phyloP scores from a whole-genome alignment of 2,888 invertebrate species.

The Drosophila fulvimacula region DNA sequence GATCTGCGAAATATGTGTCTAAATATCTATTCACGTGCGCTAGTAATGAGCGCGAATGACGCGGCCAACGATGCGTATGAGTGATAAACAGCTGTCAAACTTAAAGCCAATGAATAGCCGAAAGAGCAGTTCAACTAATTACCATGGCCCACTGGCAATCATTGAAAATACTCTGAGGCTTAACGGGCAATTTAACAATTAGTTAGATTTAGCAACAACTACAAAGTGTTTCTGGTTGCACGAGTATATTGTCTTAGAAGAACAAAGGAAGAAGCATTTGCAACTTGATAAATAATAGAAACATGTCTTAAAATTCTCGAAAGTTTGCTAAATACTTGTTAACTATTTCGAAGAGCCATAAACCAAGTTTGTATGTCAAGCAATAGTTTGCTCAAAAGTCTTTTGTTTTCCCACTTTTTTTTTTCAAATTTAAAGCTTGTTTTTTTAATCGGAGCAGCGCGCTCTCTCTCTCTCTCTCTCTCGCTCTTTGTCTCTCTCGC shows the following conservation, averaged over 20 bases:
- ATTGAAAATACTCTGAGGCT: background rate
- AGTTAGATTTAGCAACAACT: background rate
- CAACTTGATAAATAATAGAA: background rate
- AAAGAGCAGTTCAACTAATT: background rate
- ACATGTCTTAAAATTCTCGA: background rate
- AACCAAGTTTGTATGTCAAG: background rate
- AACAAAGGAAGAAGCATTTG: background rate
- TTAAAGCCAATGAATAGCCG: constrained; percentile 1
- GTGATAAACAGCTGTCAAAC: constrained; percentile 11
- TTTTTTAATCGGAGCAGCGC: background rate
- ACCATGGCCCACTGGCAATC: background rate
- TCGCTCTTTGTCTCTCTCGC: background rate
- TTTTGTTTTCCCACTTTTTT: background rate
- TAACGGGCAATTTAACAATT: background rate
- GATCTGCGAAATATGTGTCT: constrained; percentile 2
- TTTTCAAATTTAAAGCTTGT: background rate
- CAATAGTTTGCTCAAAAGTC: background rate
- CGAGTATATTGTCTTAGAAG: too few relatives aligned
- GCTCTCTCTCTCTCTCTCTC: background rate
- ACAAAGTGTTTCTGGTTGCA: too few relatives aligned
- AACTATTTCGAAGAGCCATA: background rate
- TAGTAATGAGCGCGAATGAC: constrained; percentile 17
- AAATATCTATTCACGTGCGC: constrained; percentile 20
- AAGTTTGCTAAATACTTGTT: background rate
- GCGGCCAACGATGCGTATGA: constrained; percentile 41